phyloP scores from a whole-genome alignment of 2,113 vertebrate species.

The Thunnus maccoyii region DNA sequence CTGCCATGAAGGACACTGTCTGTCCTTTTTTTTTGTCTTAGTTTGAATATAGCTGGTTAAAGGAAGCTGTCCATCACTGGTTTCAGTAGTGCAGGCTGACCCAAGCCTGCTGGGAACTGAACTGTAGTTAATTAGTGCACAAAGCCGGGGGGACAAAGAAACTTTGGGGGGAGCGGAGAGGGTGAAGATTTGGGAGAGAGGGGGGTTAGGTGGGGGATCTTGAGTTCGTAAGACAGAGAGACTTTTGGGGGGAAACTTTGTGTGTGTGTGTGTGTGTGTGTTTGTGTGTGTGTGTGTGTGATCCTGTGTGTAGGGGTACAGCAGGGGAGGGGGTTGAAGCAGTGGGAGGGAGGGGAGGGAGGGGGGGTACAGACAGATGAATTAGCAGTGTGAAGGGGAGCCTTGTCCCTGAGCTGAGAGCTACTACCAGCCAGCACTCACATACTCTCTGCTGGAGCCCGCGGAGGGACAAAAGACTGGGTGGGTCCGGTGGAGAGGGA shows the following conservation, averaged over 20 bases:
- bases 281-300: constrained; percentile 39
- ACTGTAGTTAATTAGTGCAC: constrained; percentile 85
- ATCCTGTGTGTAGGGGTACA: constrained; percentile 35
- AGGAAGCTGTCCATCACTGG: constrained; percentile 74
- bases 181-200: constrained; percentile 32
- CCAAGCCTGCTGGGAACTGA: constrained; percentile 82
- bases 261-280: constrained; percentile 57
- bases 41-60: constrained; percentile 57
- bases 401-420: constrained; percentile 72
- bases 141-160: constrained; percentile 75
- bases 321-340: constrained; percentile 25
- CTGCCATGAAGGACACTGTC: constrained; percentile 9
- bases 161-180: constrained; percentile 21
- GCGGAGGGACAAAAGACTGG: constrained; percentile 53
- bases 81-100: constrained; percentile 68
- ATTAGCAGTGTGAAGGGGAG: constrained; percentile 78
- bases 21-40: constrained; percentile 10
- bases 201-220: constrained; percentile 17
- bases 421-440: constrained; percentile 43
- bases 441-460: constrained; percentile 46
- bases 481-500: constrained; percentile 55
- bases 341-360: constrained; percentile 28
- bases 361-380: constrained; percentile 65
- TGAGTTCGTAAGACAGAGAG: constrained; percentile 45
- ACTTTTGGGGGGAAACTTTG: constrained; percentile 35